Evolutionary conservation across 2,797 vertebrate genomes (phyloP).

Genomic region (Scarus forsteni): DNA sequence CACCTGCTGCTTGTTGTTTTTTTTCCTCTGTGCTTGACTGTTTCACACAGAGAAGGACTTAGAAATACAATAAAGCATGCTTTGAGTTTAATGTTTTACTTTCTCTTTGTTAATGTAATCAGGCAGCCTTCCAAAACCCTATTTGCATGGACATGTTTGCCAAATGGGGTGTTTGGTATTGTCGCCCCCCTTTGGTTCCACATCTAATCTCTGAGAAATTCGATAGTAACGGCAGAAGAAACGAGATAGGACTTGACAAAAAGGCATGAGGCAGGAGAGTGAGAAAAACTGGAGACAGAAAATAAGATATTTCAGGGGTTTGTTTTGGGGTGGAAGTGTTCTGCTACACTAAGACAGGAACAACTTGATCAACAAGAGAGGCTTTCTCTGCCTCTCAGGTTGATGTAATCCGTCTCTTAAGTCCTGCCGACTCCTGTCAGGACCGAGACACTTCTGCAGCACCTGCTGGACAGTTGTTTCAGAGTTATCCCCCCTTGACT

Average conservation of each 20-base stretch:
- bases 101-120: conserved; percentile 57
- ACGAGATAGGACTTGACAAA: conserved; percentile 34
- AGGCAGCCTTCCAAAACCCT: conserved; percentile 55
- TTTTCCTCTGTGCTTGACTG: conserved; percentile 35
- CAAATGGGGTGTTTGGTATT: conserved; percentile 60
- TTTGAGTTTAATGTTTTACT: conserved; percentile 48
- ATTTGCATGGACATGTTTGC: conserved; percentile 58
- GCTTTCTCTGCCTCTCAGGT: conserved; percentile 21
- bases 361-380: conserved; percentile 27
- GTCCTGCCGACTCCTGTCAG: conserved; percentile 33
- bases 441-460: conserved; percentile 38
- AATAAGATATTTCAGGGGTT: conserved; percentile 11
- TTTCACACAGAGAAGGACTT: conserved; percentile 42
- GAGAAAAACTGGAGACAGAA: conserved; percentile 28
- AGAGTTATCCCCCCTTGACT: conserved; percentile 33
- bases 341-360: conserved; percentile 25
- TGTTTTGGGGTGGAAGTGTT: conserved; percentile 31
- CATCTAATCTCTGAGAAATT: conserved; percentile 51
- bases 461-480: conserved; percentile 44
- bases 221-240: conserved; percentile 44
- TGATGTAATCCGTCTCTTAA: conserved; percentile 44
- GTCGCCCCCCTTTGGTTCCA: conserved; percentile 11
- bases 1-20: conserved; percentile 53
- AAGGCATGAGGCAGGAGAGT: conserved; percentile 15
- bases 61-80: conserved; percentile 49